Conservation (phyloP, 2,888 invertebrate species). For the Acleris literana region DNA sequence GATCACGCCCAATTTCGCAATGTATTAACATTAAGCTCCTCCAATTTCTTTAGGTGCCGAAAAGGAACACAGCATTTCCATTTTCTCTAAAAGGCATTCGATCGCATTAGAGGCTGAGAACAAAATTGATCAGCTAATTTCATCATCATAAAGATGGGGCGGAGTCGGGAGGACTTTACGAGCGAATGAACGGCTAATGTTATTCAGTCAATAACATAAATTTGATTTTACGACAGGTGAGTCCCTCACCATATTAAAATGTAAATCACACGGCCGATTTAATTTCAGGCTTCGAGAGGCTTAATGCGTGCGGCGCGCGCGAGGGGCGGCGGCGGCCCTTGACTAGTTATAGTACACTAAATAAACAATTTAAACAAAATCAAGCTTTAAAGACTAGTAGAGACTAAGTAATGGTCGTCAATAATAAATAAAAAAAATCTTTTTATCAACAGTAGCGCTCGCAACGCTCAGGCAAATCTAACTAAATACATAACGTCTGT, state of each 20-base stretch:
- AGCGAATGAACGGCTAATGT: slow-evolving; percentile 57
- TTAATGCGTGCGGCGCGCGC: slow-evolving; percentile 52
- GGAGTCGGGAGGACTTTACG: slow-evolving; percentile 44
- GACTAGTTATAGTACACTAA: too few relatives aligned
- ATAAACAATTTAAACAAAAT: too few relatives aligned
- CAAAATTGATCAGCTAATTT: slow-evolving; percentile 55
- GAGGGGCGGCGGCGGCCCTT: slow-evolving; percentile 35
- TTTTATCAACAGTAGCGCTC: too few relatives aligned
- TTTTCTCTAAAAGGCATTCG: slow-evolving; percentile 36
- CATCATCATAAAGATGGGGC: slow-evolving; percentile 58
- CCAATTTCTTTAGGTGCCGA: slow-evolving; percentile 11
- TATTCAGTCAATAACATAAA: slow-evolving; percentile 74
- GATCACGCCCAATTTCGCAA: slow-evolving; percentile 15
- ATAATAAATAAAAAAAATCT: too few relatives aligned
- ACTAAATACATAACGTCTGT: too few relatives aligned
- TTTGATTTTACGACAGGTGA: slow-evolving; percentile 76
- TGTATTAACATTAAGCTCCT: slow-evolving; percentile 16
- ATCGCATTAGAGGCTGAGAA: slow-evolving; percentile 35
- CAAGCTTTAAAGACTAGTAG: too few relatives aligned
- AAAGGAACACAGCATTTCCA: slow-evolving; percentile 31
- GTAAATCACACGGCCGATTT: slow-evolving; percentile 81
- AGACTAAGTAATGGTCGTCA: too few relatives aligned
- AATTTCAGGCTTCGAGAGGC: slow-evolving; percentile 78
- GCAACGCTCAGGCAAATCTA: too few relatives aligned
- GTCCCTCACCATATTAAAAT: slow-evolving; percentile 80